Conservation (phyloP, 2,797 vertebrate genomes). For the Antennarius maculatus region DNA sequence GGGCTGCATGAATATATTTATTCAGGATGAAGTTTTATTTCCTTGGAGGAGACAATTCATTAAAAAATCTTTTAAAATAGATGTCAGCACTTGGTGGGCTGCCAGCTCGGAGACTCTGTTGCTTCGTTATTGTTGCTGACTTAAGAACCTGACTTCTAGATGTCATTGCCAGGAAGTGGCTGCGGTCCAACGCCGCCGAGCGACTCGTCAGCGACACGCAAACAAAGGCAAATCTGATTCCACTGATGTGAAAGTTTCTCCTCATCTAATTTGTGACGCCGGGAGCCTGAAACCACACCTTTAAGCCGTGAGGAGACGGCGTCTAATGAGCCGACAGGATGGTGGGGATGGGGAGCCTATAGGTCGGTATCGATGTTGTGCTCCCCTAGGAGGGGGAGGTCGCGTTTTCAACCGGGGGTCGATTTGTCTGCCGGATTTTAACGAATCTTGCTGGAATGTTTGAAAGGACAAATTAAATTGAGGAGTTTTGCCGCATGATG, state of each 20-base stretch:
- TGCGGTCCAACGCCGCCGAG: slow-evolving; percentile 35
- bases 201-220: slow-evolving; percentile 2
- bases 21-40: slow-evolving; percentile 56
- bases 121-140: slow-evolving; percentile 54
- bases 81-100: slow-evolving; percentile 47
- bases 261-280: slow-evolving; percentile 57
- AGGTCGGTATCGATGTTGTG: slow-evolving; percentile 52
- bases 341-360: slow-evolving; percentile 32
- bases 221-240: slow-evolving; percentile 16
- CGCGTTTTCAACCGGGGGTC: too few relatives aligned
- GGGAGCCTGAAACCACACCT: slow-evolving; percentile 60
- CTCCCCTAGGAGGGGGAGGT: too few relatives aligned
- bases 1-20: slow-evolving; percentile 49
- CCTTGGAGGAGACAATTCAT: slow-evolving; percentile 49
- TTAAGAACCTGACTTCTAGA: slow-evolving; percentile 57
- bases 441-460: too few relatives aligned
- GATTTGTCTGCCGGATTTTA: too few relatives aligned
- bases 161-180: slow-evolving; percentile 57
- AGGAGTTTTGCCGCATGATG: too few relatives aligned
- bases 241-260: slow-evolving; percentile 56
- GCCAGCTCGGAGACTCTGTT: slow-evolving; percentile 59
- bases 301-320: slow-evolving; percentile 54
- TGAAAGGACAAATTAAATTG: too few relatives aligned
- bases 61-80: slow-evolving; percentile 55
- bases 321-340: slow-evolving; percentile 76